Percentiles rank a stretch among this genome's conserved stretches.
phyloP scores from a whole-genome alignment of 2,797 vertebrate species.

The Syndactyla subalaris region DNA sequence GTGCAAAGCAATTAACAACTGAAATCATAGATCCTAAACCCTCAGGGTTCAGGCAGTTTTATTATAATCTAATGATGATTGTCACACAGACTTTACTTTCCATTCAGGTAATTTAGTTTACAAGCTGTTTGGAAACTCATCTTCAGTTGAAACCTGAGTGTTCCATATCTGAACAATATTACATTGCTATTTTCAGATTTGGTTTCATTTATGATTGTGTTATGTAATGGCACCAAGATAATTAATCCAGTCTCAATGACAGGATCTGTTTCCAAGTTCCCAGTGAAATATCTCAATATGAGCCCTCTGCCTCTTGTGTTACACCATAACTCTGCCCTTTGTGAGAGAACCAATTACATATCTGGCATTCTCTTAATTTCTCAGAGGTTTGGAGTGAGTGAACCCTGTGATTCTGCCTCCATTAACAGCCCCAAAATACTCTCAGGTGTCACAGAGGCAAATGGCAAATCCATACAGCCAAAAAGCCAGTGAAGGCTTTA shows the following conservation, averaged over 20 bases:
- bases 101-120: background rate
- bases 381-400: background rate
- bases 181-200: background rate
- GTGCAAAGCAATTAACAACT: conserved; percentile 1
- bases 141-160: background rate
- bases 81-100: background rate
- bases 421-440: background rate
- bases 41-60: background rate
- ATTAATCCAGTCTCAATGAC: background rate
- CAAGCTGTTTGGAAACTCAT: background rate
- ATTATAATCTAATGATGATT: background rate
- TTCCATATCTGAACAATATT: background rate
- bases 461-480: background rate
- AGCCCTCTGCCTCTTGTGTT: background rate
- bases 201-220: background rate
- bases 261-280: background rate
- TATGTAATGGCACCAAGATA: background rate
- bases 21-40: background rate
- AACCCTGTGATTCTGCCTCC: background rate
- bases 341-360: background rate
- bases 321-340: background rate
- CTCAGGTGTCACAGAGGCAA: background rate
- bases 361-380: background rate
- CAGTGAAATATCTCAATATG: background rate
- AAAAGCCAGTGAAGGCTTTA: background rate